These are phyloP conservation scores for Halesus radiatus DNA, from an alignment of 1,140 invertebrate genomes.

Conservation along the genomic window DNA sequence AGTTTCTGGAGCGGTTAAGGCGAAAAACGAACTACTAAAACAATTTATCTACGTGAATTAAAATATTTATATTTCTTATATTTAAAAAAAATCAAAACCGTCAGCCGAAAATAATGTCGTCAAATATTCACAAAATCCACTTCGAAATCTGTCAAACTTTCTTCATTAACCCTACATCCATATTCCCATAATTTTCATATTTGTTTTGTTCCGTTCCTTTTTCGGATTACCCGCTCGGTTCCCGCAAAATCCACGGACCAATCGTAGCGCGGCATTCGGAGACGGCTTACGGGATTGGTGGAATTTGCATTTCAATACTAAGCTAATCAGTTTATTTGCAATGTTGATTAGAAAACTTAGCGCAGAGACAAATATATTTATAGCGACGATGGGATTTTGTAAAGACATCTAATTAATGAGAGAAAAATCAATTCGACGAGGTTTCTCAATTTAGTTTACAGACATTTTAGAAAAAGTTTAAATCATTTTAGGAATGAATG, in stretches of 20 bases:
- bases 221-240: background rate
- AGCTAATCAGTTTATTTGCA: background rate
- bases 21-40: too few relatives aligned
- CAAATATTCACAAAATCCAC: too few relatives aligned
- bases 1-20: too few relatives aligned
- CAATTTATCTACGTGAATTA: too few relatives aligned
- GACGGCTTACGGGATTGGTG: background rate
- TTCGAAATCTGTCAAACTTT: background rate
- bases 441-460: too few relatives aligned
- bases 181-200: too few relatives aligned
- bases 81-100: too few relatives aligned
- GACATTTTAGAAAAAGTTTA: too few relatives aligned
- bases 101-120: too few relatives aligned
- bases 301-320: conserved; percentile 18
- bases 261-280: conserved; percentile 6
- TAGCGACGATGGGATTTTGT: background rate
- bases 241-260: background rate
- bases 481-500: too few relatives aligned
- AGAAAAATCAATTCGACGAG: too few relatives aligned
- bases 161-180: background rate
- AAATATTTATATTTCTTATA: too few relatives aligned
- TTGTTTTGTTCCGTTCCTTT: background rate
- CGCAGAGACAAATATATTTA: background rate
- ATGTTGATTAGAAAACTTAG: conserved; percentile 15
- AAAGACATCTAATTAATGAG: background rate